Evolutionary conservation across 2,113 vertebrate species (phyloP).

Genomic region (Meles meles): DNA sequence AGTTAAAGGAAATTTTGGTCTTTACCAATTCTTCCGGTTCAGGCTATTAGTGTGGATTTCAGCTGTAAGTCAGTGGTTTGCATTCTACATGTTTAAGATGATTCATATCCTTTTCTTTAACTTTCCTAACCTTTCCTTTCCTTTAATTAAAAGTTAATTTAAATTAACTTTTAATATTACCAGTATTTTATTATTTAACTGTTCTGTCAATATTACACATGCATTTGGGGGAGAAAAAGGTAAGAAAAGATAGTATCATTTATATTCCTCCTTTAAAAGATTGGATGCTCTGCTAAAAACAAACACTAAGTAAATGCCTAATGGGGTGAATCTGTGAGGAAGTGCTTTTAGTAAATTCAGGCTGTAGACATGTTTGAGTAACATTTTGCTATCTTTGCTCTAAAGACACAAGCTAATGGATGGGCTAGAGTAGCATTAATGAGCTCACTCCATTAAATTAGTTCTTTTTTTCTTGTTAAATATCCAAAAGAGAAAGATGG

Average conservation of each 20-base stretch:
- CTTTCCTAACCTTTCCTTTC: background rate
- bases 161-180: no score
- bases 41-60: background rate
- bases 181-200: background rate
- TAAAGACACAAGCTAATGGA: conserved; percentile 25
- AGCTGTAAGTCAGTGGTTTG: background rate
- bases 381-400: background rate
- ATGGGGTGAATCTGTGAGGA: conserved; percentile 32
- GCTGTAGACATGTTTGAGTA: background rate
- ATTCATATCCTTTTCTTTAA: background rate
- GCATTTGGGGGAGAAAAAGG: background rate
- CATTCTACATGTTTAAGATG: background rate
- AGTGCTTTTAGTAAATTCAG: background rate
- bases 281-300: conserved; percentile 23
- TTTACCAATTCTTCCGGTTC: background rate
- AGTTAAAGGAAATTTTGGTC: background rate
- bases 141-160: no score
- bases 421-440: conserved; percentile 37
- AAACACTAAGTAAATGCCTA: conserved; percentile 40
- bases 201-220: background rate
- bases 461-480: conserved; percentile 47
- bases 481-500: conserved; percentile 62
- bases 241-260: conserved; percentile 23
- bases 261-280: background rate
- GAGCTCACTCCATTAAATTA: conserved; percentile 42